These are phyloP conservation scores for Drosophila triauraria DNA, from an alignment of 1,140 invertebrate species.

Conservation along the genomic window DNA sequence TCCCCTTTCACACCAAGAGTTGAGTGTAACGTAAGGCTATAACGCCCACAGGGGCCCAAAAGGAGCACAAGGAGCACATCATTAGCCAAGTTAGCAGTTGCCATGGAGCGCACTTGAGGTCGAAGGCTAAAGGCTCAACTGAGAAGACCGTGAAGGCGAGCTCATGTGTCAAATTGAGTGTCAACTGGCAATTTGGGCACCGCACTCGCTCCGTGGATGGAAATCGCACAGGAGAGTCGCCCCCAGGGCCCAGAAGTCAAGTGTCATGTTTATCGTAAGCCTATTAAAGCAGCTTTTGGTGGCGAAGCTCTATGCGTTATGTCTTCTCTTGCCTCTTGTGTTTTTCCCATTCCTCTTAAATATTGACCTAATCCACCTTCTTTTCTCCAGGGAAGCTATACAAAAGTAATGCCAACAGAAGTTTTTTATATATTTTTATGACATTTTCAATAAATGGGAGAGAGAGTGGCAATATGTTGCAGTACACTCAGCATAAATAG, in stretches of 20 bases:
- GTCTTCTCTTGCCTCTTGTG: neutral
- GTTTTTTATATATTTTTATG: conserved; percentile 62
- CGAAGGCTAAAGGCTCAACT: conserved; percentile 14
- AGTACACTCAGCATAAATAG: neutral
- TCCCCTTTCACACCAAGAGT: conserved; percentile 7
- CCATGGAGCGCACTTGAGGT: conserved; percentile 80
- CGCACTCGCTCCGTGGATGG: conserved; percentile 1
- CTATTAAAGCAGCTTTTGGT: conserved; percentile 73
- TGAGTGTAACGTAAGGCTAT: conserved; percentile 31
- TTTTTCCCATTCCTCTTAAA: neutral
- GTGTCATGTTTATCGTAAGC: conserved; percentile 84
- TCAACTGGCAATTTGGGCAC: conserved; percentile 82
- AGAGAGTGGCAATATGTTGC: conserved; percentile 25
- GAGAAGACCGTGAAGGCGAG: conserved; percentile 39
- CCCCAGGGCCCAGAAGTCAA: conserved; percentile 58
- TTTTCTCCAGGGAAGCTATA: conserved; percentile 58
- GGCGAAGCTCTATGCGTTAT: conserved; percentile 27
- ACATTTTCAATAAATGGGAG: conserved; percentile 32
- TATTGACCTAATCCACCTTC: conserved; percentile 8
- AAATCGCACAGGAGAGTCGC: conserved; percentile 5
- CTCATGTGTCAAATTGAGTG: conserved; percentile 83
- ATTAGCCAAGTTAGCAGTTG: conserved; percentile 73
- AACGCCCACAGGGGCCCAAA: conserved; percentile 36
- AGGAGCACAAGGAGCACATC: conserved; percentile 72
- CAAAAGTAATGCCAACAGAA: conserved; percentile 32